phyloP scores from a whole-genome alignment of 2,888 invertebrate genomes.

The Volucella inanis region DNA sequence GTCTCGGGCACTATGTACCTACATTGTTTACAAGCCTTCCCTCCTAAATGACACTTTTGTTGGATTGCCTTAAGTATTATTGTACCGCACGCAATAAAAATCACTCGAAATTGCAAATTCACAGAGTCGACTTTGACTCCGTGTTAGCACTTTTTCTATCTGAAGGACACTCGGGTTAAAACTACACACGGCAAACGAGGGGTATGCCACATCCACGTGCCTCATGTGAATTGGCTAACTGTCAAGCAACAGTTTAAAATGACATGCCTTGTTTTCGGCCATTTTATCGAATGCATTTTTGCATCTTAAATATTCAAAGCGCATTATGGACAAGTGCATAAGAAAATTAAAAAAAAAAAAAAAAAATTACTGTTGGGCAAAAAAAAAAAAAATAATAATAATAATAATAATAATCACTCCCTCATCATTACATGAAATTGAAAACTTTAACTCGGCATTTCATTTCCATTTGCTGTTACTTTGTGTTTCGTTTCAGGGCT shows the following conservation, averaged over 20 bases:
- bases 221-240: slow-evolving; percentile 37
- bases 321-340: slow-evolving; percentile 10
- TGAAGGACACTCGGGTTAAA: slow-evolving; percentile 35
- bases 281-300: slow-evolving; percentile 6
- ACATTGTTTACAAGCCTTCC: not conserved
- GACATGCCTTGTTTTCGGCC: not conserved
- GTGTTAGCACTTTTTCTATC: not conserved
- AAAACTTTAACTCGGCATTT: slow-evolving; percentile 48
- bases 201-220: slow-evolving; percentile 45
- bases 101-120: slow-evolving; percentile 21
- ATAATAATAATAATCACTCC: no score
- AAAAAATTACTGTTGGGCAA: not conserved
- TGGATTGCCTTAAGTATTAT: slow-evolving; percentile 5
- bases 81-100: slow-evolving; percentile 45
- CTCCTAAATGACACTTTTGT: not conserved
- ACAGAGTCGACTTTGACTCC: slow-evolving; percentile 27
- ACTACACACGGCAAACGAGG: slow-evolving; percentile 9
- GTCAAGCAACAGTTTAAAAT: slow-evolving; percentile 54
- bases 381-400: slow-evolving; percentile 8
- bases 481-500: not conserved
- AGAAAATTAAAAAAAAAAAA: no score
- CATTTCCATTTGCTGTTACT: slow-evolving; percentile 13
- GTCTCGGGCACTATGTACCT: not conserved
- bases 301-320: slow-evolving; percentile 22
- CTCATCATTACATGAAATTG: slow-evolving; percentile 32